Base-by-base conservation (phyloP, 2,113 vertebrate species). In the Atrichornis clamosus region DNA sequence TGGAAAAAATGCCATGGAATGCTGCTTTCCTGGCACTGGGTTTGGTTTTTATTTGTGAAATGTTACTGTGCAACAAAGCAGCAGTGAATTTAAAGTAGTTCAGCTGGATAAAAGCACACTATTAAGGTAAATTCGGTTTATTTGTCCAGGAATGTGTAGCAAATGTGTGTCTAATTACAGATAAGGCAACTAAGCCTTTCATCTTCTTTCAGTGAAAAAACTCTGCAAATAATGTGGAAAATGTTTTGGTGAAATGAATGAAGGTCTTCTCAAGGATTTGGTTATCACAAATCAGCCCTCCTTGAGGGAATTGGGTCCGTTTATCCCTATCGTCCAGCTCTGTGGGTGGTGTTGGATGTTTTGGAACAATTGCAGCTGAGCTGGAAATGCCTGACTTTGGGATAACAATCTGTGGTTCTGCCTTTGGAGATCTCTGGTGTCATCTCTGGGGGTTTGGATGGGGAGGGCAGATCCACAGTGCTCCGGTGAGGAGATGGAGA, bases 141-240 rank as follows among this genome's bases (percentile, higher is more conserved):
- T 89, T 93, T 96, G 77, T 85, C 84, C 76, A 59, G 84, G 89
- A 96, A 96, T 79, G 70, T 78, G 46, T 84, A 67, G 75, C 65
- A 87, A 85, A 65, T 92, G 62, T 50, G 35, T 80, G 62, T 79
- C 93, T 95, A 52, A 85, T 94, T 93, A 85, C 73, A 93, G 88
- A 89, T 87, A 89, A 91, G 52, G 37, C 90, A 84, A 22, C n/a
- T 69, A 60, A 93, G 70, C 50, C 81, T 96, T 95, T 96, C 62
- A 94, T 95, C 87, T 84, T 84, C n/a, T 87, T 84, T 65, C 49
- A 59, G 42, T 62, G 75, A 79, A 82, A 82, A 91, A 78, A 74
- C 33, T 82, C 72, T 91, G 65, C n/a, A 93, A 91, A 84, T 83
- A 90, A 80, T 68, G 60, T 72, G 64, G 69, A 52, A 84, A 72